phyloP scores from a whole-genome alignment of 2,797 vertebrate species.

The Pseudocheirus occidentalis region DNA sequence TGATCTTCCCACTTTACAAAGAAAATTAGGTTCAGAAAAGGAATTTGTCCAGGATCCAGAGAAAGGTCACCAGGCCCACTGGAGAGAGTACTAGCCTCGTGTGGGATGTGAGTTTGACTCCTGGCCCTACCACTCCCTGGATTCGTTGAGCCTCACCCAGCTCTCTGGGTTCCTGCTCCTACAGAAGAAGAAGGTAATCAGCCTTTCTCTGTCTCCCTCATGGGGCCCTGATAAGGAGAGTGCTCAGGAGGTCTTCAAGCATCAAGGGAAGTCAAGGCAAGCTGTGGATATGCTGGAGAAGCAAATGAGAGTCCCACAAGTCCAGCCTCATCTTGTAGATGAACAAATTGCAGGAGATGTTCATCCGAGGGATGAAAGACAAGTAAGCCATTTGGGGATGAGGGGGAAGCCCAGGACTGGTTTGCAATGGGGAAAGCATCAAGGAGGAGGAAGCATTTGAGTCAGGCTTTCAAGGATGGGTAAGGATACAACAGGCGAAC shows the following conservation, averaged over 20 bases:
- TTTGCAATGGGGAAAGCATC: not conserved
- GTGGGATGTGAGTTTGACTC: not conserved
- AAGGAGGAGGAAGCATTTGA: not conserved
- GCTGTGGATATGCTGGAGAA: not conserved
- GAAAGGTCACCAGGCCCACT: not conserved
- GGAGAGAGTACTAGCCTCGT: not conserved
- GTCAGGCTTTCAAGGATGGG: too few relatives aligned
- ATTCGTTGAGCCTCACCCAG: not conserved
- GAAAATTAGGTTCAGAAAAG: not conserved
- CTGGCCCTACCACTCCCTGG: not conserved
- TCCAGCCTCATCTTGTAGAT: not conserved
- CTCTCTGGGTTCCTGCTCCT: not conserved
- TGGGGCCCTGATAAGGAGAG: not conserved
- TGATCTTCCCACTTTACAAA: not conserved
- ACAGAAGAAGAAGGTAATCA: not conserved
- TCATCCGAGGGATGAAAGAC: not conserved
- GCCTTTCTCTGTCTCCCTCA: not conserved
- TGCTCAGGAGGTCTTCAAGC: not conserved
- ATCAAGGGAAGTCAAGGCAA: not conserved
- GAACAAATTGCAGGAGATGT: not conserved
- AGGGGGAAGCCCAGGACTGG: not conserved
- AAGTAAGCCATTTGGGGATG: not conserved
- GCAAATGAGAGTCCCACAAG: not conserved
- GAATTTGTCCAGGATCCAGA: too few relatives aligned
- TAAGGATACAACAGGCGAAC: not conserved